A percentile compares a stretch with the other conserved stretches of the same genome.
Evolutionary conservation across 1,140 invertebrate genomes (phyloP).

Genomic region (Littorina saxatilis): DNA sequence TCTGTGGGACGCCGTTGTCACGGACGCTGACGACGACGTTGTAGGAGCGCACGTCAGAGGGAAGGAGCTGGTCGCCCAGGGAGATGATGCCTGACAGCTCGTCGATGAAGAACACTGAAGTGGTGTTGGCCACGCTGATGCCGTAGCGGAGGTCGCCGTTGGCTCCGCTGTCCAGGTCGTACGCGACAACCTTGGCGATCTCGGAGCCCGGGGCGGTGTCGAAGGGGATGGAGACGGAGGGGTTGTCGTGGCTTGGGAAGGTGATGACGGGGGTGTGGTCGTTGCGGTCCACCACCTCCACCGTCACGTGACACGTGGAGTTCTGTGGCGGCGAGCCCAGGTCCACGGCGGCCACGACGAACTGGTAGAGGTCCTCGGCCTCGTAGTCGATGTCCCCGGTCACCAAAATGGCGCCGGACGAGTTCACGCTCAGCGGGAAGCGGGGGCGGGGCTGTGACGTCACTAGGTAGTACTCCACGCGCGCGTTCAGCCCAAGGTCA

Average conservation of each 20-base stretch:
- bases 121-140: conserved; percentile 67
- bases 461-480: conserved; percentile 87
- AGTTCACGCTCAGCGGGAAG: conserved; percentile 23
- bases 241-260: conserved; percentile 54
- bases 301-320: conserved; percentile 83
- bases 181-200: conserved; percentile 52
- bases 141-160: conserved; percentile 56
- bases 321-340: conserved; percentile 80
- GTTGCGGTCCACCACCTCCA: conserved; percentile 88
- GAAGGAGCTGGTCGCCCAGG: conserved; percentile 74
- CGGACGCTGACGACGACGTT: conserved; percentile 54
- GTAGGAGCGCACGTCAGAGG: conserved; percentile 46
- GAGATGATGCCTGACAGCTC: conserved; percentile 89
- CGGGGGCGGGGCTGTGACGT: conserved; percentile 71
- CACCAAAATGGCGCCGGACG: conserved; percentile 86
- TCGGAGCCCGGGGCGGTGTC: conserved; percentile 44
- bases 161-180: conserved; percentile 52
- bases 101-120: conserved; percentile 91
- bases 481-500: conserved; percentile 94
- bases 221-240: conserved; percentile 49
- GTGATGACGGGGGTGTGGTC: conserved; percentile 62
- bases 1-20: conserved; percentile 54
- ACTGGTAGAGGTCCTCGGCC: conserved; percentile 88
- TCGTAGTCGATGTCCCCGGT: conserved; percentile 92
- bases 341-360: conserved; percentile 89